Percentiles rank a stretch among this genome's conserved stretches.
These are phyloP conservation scores for Metaphire vulgaris DNA, from an alignment of 1,140 invertebrate genomes.

Conservation along the genomic window DNA sequence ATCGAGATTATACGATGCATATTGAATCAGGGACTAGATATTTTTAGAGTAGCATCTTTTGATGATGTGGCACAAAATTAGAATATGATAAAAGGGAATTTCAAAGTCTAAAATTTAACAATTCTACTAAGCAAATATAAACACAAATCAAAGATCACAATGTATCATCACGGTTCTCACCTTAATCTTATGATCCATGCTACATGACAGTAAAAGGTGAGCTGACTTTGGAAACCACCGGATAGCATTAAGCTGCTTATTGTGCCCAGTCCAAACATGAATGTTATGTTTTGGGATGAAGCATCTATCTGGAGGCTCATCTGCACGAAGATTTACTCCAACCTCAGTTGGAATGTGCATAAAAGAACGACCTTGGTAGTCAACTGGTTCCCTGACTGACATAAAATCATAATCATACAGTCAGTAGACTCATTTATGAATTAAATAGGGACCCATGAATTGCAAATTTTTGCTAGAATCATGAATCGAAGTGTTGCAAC, in stretches of 20 bases:
- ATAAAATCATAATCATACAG: slow-evolving; percentile 38
- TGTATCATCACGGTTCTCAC: slow-evolving; percentile 45
- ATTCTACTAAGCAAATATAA: no score
- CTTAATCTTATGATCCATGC: slow-evolving; percentile 96
- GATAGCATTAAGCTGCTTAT: slow-evolving; percentile 91
- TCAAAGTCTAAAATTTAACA: no score
- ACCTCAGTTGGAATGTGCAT: slow-evolving; percentile 89
- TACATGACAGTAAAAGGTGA: slow-evolving; percentile 86
- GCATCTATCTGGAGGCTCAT: slow-evolving; percentile 85
- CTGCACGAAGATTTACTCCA: slow-evolving; percentile 87
- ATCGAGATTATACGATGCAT: no score
- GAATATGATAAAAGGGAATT: no score
- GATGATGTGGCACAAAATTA: no score
- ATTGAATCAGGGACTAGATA: no score
- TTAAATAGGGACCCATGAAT: no score
- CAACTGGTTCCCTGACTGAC: slow-evolving; percentile 82
- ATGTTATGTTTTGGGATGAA: slow-evolving; percentile 95
- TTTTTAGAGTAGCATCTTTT: no score
- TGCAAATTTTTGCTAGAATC: no score
- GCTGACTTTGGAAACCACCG: slow-evolving; percentile 91
- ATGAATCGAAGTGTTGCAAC: no score
- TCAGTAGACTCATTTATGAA: no score
- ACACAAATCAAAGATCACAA: not conserved
- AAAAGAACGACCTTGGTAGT: slow-evolving; percentile 95
- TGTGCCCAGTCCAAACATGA: slow-evolving; percentile 94